These are phyloP conservation scores for Melanogrammus aeglefinus DNA, from an alignment of 2,797 vertebrate species.

Conservation along the genomic window DNA sequence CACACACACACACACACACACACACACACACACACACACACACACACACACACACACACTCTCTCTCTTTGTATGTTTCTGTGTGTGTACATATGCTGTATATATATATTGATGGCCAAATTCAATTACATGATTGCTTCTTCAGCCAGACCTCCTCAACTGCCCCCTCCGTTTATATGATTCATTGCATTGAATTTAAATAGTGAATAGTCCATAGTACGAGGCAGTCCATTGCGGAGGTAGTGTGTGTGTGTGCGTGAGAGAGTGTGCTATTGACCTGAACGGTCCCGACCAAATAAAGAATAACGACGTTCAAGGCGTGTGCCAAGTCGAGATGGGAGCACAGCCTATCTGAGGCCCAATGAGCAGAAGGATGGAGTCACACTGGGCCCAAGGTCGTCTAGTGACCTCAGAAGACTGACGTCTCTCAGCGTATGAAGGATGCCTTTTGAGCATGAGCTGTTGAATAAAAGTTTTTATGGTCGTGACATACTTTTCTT, in stretches of 20 bases:
- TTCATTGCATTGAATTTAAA: slow-evolving; percentile 71
- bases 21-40: no score
- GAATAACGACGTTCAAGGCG: slow-evolving; percentile 72
- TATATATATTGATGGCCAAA: slow-evolving; percentile 74
- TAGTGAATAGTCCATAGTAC: slow-evolving; percentile 60
- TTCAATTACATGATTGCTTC: slow-evolving; percentile 79
- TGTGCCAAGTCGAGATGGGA: slow-evolving; percentile 71
- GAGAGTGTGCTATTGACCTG: slow-evolving; percentile 65
- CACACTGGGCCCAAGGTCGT: slow-evolving; percentile 65
- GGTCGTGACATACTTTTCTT: no score
- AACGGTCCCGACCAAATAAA: slow-evolving; percentile 68
- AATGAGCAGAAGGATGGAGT: slow-evolving; percentile 32
- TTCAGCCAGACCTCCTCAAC: slow-evolving; percentile 53
- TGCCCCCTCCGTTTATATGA: slow-evolving; percentile 58
- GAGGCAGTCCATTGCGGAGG: background rate
- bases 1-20: no score
- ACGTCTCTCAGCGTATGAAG: slow-evolving; percentile 65
- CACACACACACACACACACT: no score
- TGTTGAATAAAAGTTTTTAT: slow-evolving; percentile 35
- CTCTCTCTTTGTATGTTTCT: background rate
- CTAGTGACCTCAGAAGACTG: slow-evolving; percentile 58
- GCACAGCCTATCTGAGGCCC: slow-evolving; percentile 53
- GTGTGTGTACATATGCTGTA: slow-evolving; percentile 36
- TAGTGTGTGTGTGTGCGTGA: slow-evolving; percentile 31
- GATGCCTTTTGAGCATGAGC: slow-evolving; percentile 39